Evolutionary conservation across 2,797 vertebrate species (phyloP), one percentile per base, ranked within the genome.

Genomic region (Chaenodraco wilsoni): DNA sequence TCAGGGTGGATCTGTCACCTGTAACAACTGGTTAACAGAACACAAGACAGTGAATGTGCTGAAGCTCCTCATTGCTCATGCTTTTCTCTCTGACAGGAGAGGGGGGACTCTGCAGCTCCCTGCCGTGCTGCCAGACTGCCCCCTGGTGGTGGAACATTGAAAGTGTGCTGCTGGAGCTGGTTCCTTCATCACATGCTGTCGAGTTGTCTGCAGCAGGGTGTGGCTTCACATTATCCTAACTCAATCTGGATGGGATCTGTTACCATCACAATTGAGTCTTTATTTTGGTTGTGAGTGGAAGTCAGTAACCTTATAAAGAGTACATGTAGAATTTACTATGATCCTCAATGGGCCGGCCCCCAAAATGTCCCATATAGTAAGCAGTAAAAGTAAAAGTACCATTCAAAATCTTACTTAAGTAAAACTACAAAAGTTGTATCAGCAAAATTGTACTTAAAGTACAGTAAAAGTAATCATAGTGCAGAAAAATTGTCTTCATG

Each of bases 51-150:
- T 55, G 62, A 72, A 56, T 63, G 58, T 64, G 58, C 49, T 69
- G 71, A 49, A 79, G 58, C 48, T 78, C 19, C 68, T 72, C 63
- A 52, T 65, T 63, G 65, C 44, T 52, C 1, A 9, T 5, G 65
- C 37, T 62, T 49, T 54, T 65, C 19, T 54, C 16, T 45, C 43
- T 7, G 23, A 45, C 45, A 58, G 40, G 43, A 58, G 17, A 23
- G 45, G n/a, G 3, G 65, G 12, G 10, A 11, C 3, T 46, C 11
- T 12, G 27, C 11, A 17, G 63, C 17, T 19, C 23, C 70, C 55
- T 65, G 51, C 19, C 45, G 7, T 72, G 80, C 41, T 78, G 50
- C 81, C 63, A 81, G 31, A 79, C 60, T 85, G 86, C 72, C 84
- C 69, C 48, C 88, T 33, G 9, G 83, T 83, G 88, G 78, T 27